phyloP scores from a whole-genome alignment of 1,140 invertebrate genomes.

The Musca vetustissima region DNA sequence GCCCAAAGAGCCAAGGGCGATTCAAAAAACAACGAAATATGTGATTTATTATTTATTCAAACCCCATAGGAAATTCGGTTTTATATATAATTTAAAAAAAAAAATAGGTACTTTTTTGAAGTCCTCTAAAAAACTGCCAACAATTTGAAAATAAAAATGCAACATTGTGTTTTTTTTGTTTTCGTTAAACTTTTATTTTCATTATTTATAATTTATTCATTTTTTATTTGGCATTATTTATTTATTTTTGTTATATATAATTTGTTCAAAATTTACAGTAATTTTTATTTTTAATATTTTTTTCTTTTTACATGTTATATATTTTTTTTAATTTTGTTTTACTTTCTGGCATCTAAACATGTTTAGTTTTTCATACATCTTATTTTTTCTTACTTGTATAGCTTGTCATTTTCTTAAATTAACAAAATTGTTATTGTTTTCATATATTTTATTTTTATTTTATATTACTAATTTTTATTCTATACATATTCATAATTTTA shows the following conservation, averaged over 20 bases:
- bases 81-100: too few relatives aligned
- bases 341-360: neutral
- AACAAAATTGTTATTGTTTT: slow-evolving; percentile 1
- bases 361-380: too few relatives aligned
- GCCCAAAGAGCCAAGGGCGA: too few relatives aligned
- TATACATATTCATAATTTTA: too few relatives aligned
- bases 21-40: too few relatives aligned
- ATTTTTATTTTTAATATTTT: neutral
- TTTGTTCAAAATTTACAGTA: slow-evolving; percentile 5
- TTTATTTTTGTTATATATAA: slow-evolving; percentile 2
- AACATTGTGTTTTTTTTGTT: too few relatives aligned
- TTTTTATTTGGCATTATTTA: slow-evolving; percentile 18
- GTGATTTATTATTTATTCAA: too few relatives aligned
- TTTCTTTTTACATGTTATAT: neutral
- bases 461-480: neutral
- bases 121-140: too few relatives aligned
- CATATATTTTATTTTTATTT: neutral
- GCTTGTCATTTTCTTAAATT: neutral
- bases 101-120: too few relatives aligned
- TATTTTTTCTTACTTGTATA: neutral
- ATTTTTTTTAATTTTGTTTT: neutral
- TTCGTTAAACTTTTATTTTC: neutral
- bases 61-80: too few relatives aligned
- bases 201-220: neutral
- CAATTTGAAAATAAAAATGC: too few relatives aligned